Base-by-base conservation (phyloP, 53 echinoderm and acorn worm species). In the Paelopatides confundens region DNA sequence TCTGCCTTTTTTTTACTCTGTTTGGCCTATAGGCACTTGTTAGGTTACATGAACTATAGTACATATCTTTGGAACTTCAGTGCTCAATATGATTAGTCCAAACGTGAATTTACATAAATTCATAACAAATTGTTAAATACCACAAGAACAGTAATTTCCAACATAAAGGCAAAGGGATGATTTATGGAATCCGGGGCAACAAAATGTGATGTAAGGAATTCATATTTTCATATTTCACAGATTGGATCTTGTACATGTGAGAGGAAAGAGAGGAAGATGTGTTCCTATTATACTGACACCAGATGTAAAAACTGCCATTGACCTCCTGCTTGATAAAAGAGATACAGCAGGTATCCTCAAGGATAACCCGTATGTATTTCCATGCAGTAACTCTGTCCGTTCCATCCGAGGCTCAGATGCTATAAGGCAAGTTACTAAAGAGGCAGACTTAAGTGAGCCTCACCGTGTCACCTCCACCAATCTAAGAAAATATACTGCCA, bases 231-330 rank as follows among this genome's bases (percentile, higher is more conserved):
- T 12, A 30, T 14, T 65, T 18, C 26, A 63, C 23, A 65, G 6
- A 2, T 27, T 65, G 28, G 66, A 65, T 65, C 66, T 65, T 65
- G 6, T 65, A n/a, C 66, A 9, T 12, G 66, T 65, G 23, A 65
- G 66, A 65, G 66, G 66, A 18, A 65, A 65, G 66, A 65, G 66
- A 31, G 66, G 66, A 18, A 65, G 66, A 5, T 65, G 66, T 65
- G 66, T 65, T 3, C 66, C 23, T 30, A 5, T 65, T 30, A 65
- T 65, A 30, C 11, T 65, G 28, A 65, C 28, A 65, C 66, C 66
- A 65, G 66, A 65, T 65, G 66, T 65, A 11, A 18, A 65, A 27
- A 27, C 1, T 65, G 66, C 66, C 66, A 65, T 65, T 27, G 66
- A 65, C 28, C 66, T 65, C 26, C 66, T 65, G 10, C 28, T 65